phyloP scores from a whole-genome alignment of 2,113 vertebrate genomes.

The Mormoops blainvillei region DNA sequence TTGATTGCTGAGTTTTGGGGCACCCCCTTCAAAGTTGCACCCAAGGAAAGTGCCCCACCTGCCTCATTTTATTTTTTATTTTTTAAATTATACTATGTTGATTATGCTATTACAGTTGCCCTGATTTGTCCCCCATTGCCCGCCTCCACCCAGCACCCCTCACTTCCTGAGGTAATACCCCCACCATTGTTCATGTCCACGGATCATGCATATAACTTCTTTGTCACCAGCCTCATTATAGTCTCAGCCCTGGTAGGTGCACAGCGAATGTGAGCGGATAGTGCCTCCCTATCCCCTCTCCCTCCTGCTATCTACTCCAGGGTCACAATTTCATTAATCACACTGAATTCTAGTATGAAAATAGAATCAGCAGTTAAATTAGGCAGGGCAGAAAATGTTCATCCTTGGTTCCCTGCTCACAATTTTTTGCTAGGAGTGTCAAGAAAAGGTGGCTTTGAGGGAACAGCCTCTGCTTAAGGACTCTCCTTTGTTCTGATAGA shows the following conservation, averaged over 20 bases:
- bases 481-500: neutral
- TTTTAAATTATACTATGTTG: no score
- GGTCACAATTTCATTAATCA: neutral
- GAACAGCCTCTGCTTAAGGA: no score
- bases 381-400: neutral
- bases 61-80: no score
- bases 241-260: neutral
- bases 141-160: no score
- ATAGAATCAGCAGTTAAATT: neutral
- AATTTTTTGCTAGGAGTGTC: neutral
- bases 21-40: neutral
- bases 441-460: neutral
- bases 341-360: neutral
- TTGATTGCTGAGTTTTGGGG: neutral
- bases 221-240: no score
- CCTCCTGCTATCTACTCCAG: rapidly evolving
- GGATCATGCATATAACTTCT: no score
- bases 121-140: no score
- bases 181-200: no score
- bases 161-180: no score
- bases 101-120: no score
- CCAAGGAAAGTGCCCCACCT: neutral
- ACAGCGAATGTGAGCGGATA: no score
- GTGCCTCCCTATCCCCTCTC: no score
- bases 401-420: neutral